Base-by-base conservation (phyloP, 2,797 vertebrate genomes). In the Prunella strophiata region DNA sequence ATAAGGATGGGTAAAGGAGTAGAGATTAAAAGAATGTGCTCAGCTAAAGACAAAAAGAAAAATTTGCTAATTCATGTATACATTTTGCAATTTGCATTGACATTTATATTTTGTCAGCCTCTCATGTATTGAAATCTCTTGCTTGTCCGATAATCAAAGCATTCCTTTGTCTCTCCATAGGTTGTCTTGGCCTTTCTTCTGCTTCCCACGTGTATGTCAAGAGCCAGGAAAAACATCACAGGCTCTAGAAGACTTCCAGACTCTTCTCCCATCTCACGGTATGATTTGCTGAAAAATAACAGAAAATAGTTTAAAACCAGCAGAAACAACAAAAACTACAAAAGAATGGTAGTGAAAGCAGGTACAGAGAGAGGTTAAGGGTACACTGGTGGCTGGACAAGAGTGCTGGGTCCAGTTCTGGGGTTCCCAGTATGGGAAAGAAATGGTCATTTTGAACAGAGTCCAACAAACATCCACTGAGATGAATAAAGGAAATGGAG, bases 141-240 rank as follows among this genome's bases (percentile, higher is more conserved):
- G 10, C 9, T 68, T 71, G 10, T 55, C 16, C 23, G 38, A 12
- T 16, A 73, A 45, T 25, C 50, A 74, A 74, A 74, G 7, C 11
- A 71, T n/a, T 70, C 12, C 5, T 50, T 38, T 34, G 5, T 34
- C 20, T 71, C 42, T 66, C 6, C 17, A 1, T 17, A 29, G 20
- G 17, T 70, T 71, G 75, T 68, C 21, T 65, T 70, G 45, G 9
- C 10, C 29, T 75, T 88, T 78, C 16, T 67, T 50, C 23, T 51
- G 5, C 21, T 85, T 78, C n/a, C 6, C 13, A 22, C 0, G 0
- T 26, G 5, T 14, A 27, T 22, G 8, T 17, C n/a, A 40, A 13
- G 34, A 40, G 30, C 19, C 48, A 40, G 15, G 13, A 32, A 58
- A 32, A 61, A n/a, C 19, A 38, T 23, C 29, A 54, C 16, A 57